Conservation (phyloP, 2,113 vertebrate species). For the Ceyx cyanopectus region DNA sequence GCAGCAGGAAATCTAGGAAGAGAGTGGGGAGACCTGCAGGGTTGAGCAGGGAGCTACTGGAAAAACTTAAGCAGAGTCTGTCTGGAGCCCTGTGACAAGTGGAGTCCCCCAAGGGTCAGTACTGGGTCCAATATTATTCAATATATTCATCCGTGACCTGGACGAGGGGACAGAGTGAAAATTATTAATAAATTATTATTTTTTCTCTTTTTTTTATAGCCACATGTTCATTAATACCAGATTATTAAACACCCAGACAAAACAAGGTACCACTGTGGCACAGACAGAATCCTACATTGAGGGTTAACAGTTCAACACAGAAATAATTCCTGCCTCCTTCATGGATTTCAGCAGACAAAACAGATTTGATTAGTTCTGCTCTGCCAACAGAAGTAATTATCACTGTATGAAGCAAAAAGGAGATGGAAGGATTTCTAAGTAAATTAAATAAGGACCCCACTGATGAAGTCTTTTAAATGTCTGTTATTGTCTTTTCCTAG, state of each 20-base stretch:
- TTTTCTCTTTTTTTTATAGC: too few species aligned
- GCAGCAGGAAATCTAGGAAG: too few species aligned
- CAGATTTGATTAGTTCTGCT: slow-evolving; percentile 66
- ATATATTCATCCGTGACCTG: too few species aligned
- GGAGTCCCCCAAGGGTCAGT: too few species aligned
- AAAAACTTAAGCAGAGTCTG: too few species aligned
- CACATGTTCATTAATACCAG: neutral
- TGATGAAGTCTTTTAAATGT: slow-evolving; percentile 38
- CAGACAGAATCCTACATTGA: neutral
- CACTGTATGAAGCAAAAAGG: slow-evolving; percentile 43
- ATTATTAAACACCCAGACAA: neutral
- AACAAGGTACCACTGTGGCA: neutral
- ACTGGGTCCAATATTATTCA: too few species aligned
- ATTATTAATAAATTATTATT: too few species aligned
- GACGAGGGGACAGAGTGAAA: too few species aligned
- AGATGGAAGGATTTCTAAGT: slow-evolving; percentile 42
- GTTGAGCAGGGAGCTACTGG: too few species aligned
- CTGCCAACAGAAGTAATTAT: slow-evolving; percentile 64
- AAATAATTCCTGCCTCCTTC: slow-evolving; percentile 29
- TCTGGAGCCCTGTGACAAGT: too few species aligned
- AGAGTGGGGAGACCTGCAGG: too few species aligned
- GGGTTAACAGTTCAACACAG: slow-evolving; percentile 27
- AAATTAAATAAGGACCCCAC: neutral
- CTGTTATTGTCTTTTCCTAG: neutral
- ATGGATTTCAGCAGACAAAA: slow-evolving; percentile 45